Evolutionary conservation across 2,888 invertebrate genomes (phyloP), one percentile per base, ranked within the genome.

Genomic region (Timandra comae): DNA sequence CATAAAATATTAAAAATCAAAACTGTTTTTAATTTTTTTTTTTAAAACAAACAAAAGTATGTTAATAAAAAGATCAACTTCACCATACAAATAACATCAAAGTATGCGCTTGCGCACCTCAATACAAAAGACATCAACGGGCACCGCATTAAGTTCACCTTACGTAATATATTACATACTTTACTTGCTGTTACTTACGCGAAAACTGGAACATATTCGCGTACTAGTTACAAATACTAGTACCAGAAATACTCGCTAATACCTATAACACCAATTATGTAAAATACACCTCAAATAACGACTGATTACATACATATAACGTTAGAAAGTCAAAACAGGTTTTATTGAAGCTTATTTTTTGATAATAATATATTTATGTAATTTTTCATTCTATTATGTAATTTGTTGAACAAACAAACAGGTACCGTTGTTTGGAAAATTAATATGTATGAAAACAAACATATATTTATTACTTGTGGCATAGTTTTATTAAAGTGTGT

Each of bases 121-220:
- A 35, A 38, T 50, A 43, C 29, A 58, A 63, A 67, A 69, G 69
- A 70, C 62, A 54, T 68, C 63, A 63, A 68, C 69, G 66, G 42
- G 36, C 39, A 13, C 36, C 37, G 31, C 36, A 38, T 33, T 37
- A 38, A 36, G 35, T 31, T 37, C 11, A 27, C 2, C 31, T 53
- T 53, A 35, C 31, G 46, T 31, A 49, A 55, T 40, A 12, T 13
- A 39, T 49, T 51, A 49, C 45, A 51, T 46, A 8, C 12, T 24
- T 30, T 30, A 27, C 33, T 3, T n/a, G 8, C 23, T 12, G 30
- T 31, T 33, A 29, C 28, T 10, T 31, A 19, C 28, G 24, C 11
- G 9, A 11, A 4, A 24, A 11, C 11, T 24, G 24, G 24, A 11
- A 11, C 23, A 24, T 20, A 6, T n/a, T 6, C 7, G 23, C 2